Conservation (phyloP, 30 jellyfish, hydroid and myxozoan species). For the Aurelia aurita region DNA sequence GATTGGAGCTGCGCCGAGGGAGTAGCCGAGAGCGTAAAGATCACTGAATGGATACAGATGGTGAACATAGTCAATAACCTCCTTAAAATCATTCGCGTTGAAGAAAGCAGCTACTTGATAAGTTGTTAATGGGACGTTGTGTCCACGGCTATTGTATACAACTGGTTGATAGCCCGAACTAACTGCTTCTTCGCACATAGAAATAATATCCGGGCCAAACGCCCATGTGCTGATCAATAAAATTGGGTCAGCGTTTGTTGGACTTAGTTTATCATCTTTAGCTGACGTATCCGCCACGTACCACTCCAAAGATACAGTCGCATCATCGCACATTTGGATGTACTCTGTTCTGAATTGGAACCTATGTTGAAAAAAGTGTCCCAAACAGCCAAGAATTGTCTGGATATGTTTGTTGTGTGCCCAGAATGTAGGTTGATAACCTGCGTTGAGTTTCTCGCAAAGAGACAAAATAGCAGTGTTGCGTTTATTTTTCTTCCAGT, state of each 20-base stretch:
- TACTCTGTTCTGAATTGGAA: slow-evolving; percentile 45
- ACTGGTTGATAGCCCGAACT: slow-evolving; percentile 68
- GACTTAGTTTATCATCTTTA: neutral
- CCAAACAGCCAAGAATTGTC: slow-evolving; percentile 47
- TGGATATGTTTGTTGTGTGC: slow-evolving; percentile 66
- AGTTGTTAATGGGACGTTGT: slow-evolving; percentile 55
- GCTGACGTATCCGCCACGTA: slow-evolving; percentile 2
- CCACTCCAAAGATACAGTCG: slow-evolving; percentile 71
- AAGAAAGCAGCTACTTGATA: slow-evolving; percentile 45
- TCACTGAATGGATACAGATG: slow-evolving; percentile 57
- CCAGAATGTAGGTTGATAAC: slow-evolving; percentile 78
- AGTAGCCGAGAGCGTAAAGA: slow-evolving; percentile 56
- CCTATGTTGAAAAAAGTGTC: slow-evolving; percentile 28
- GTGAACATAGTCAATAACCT: slow-evolving; percentile 73
- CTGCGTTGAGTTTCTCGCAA: slow-evolving; percentile 45
- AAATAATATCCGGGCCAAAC: slow-evolving; percentile 36
- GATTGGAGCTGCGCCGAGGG: slow-evolving; percentile 67
- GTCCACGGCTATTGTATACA: slow-evolving; percentile 70
- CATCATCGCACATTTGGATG: slow-evolving; percentile 75
- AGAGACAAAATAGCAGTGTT: slow-evolving; percentile 49
- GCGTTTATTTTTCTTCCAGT: slow-evolving; percentile 72
- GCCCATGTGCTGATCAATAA: slow-evolving; percentile 51
- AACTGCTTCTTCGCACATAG: slow-evolving; percentile 28
- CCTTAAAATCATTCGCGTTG: slow-evolving; percentile 66
- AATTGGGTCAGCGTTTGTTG: slow-evolving; percentile 36